Base-by-base conservation (phyloP, 2,797 vertebrate species). In the Manis crassicaudata region DNA sequence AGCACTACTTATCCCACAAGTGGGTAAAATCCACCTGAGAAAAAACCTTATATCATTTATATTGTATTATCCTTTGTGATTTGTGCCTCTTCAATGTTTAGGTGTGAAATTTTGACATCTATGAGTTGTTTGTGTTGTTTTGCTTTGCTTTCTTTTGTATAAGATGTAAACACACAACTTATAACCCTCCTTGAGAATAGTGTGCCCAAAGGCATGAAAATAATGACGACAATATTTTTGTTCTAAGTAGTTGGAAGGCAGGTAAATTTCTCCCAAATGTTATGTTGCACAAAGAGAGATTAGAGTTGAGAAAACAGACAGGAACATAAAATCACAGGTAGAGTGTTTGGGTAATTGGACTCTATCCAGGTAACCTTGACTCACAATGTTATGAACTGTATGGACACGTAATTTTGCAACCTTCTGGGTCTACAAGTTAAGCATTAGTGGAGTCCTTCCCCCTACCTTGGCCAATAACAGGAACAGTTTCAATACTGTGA, bases 381-480 rank as follows among this genome's bases (percentile, higher is more conserved):
- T 56, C 7, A 5, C 23, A 3, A 17, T 35, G 43, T 87, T 43
- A 58, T 62, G 50, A 35, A 32, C 18, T 60, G 7, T 52, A 72
- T 25, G 73, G 37, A 76, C 72, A 95, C 46, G 67, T 21, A 35
- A 76, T 96, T 95, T 91, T 54, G 87, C 89, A 96, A 93, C 10
- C 29, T 85, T 5, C 20, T 35, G 16, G 23, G 2, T 25, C 50
- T 63, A 13, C 40, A 65, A 89, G 96, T 97, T 97, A 96, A 96
- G 84, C 80, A 97, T 96, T 97, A 97, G 54, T 80, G 50, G 35
- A 92, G 65, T 72, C 37, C 76, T 82, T 92, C 89, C 95, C 77
- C 72, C 58, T 76, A 9, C 27, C 20, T 75, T 40, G 58, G 76
- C 79, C 86, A 95, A 90, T 94, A 68, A n/a, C 37, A 54, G 32